Conservation (phyloP, 2,113 vertebrate genomes). For the Vombatus ursinus region DNA sequence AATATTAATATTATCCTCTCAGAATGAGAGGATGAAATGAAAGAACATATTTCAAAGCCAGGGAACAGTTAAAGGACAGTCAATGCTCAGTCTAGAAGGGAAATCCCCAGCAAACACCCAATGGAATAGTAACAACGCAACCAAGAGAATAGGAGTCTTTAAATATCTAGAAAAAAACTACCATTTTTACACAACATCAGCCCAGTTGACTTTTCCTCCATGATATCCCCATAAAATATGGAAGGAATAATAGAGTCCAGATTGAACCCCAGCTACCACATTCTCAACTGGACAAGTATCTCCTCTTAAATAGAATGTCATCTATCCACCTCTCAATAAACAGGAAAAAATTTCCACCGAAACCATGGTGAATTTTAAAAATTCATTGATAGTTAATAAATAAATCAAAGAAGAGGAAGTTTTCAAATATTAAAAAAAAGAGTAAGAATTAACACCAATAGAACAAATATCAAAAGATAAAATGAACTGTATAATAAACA, state of each 20-base stretch:
- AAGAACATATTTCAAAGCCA: background rate
- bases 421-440: background rate
- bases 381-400: background rate
- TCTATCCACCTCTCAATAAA: background rate
- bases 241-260: background rate
- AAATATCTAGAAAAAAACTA: background rate
- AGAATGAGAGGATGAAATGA: background rate
- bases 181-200: background rate
- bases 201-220: background rate
- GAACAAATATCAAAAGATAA: background rate
- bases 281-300: background rate
- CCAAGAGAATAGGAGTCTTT: background rate
- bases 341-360: background rate
- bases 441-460: background rate
- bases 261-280: background rate
- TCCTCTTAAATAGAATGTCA: background rate
- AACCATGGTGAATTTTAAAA: background rate
- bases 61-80: background rate
- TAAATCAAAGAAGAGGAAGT: background rate
- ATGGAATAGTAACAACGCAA: background rate
- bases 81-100: background rate
- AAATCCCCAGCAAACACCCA: background rate
- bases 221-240: background rate
- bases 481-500: background rate
- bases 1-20: background rate